phyloP scores from a whole-genome alignment of 2,113 vertebrate species.

The Chiloscyllium plagiosum region DNA sequence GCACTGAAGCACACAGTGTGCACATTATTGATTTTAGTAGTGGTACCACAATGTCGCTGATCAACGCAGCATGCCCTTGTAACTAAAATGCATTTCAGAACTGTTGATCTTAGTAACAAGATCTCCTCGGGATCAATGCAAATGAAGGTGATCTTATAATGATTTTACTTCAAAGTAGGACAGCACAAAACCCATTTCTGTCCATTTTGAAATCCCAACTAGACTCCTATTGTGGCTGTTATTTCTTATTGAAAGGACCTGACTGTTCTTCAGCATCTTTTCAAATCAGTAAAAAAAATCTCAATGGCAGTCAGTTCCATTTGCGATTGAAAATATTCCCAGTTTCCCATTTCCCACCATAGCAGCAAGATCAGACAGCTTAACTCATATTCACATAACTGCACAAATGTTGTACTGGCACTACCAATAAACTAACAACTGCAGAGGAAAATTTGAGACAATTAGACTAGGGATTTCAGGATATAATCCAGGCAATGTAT shows the following conservation, averaged over 20 bases:
- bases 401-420: background rate
- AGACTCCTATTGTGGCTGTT: background rate
- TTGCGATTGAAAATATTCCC: background rate
- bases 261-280: background rate
- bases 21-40: background rate
- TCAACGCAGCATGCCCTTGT: background rate
- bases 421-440: background rate
- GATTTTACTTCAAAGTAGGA: background rate
- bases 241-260: background rate
- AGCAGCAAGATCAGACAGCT: background rate
- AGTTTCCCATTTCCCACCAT: background rate
- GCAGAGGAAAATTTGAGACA: background rate
- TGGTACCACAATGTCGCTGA: background rate
- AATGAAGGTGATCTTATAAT: background rate
- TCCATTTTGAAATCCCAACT: background rate
- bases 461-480: background rate
- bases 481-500: background rate
- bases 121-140: background rate
- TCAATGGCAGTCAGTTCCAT: background rate
- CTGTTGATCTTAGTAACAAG: background rate
- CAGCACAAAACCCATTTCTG: background rate
- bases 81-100: background rate
- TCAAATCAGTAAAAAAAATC: background rate
- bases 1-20: background rate
- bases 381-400: background rate